Conservation (phyloP, 2,113 vertebrate species). For the Silurus asotus region DNA sequence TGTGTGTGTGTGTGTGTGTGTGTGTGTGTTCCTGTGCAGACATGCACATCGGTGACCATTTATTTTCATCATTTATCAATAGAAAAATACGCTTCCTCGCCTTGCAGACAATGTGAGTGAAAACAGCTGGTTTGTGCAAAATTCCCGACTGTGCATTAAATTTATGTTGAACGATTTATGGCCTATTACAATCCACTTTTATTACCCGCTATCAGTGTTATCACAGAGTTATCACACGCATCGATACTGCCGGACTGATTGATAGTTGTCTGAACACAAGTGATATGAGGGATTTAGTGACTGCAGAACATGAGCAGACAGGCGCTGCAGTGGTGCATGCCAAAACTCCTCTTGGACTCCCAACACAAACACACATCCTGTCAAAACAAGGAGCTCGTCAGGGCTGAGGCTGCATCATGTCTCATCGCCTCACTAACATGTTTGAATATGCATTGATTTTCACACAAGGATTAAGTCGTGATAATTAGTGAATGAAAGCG, state of each 20-base stretch:
- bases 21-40: neutral
- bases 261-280: constrained; percentile 7
- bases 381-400: constrained; percentile 21
- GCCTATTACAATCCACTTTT: constrained; percentile 6
- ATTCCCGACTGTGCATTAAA: neutral
- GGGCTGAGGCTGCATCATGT: neutral
- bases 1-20: constrained; percentile 10
- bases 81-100: constrained; percentile 22
- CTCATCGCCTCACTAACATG: neutral
- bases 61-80: constrained; percentile 38
- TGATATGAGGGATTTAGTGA: neutral
- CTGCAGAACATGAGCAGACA: constrained; percentile 33
- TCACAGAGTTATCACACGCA: neutral
- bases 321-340: constrained; percentile 9
- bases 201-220: constrained; percentile 2
- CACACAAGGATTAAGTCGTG: neutral
- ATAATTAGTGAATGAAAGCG: neutral
- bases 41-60: constrained; percentile 35
- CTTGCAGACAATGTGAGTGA: constrained; percentile 5
- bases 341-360: constrained; percentile 19
- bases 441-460: neutral
- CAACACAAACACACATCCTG: constrained; percentile 14
- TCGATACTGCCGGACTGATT: constrained; percentile 8
- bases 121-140: constrained; percentile 21
- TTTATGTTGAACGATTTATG: neutral